A percentile compares a stretch with the other conserved stretches of the same genome.
phyloP scores from a whole-genome alignment of 2,797 vertebrate species.

The Anabacerthia variegaticeps region DNA sequence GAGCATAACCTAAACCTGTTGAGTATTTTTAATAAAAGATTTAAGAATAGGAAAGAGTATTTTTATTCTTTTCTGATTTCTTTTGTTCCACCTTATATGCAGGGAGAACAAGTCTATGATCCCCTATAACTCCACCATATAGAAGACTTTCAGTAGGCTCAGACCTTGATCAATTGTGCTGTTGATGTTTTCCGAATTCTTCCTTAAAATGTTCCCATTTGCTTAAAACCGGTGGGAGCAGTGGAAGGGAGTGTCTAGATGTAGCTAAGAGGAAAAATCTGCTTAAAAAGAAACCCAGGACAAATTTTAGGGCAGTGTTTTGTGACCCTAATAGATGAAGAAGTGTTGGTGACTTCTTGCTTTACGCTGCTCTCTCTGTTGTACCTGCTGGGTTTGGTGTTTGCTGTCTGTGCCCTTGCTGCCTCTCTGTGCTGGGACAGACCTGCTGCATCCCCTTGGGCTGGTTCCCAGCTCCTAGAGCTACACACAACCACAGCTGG shows the following conservation, averaged over 20 bases:
- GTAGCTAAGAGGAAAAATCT: background rate
- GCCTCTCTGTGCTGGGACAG: background rate
- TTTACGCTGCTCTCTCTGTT: background rate
- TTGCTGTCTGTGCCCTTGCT: background rate
- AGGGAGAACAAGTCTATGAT: background rate
- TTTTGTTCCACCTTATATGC: background rate
- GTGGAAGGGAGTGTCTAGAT: too few species aligned
- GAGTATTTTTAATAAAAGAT: background rate
- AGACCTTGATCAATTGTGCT: background rate
- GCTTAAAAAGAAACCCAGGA: background rate
- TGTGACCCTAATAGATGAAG: background rate
- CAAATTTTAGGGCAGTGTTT: background rate
- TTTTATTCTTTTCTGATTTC: background rate
- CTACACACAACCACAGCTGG: background rate
- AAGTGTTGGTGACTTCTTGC: background rate
- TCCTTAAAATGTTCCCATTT: background rate
- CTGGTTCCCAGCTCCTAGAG: background rate
- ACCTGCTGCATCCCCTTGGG: accelerated
- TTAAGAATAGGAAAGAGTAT: background rate
- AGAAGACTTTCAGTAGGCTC: background rate
- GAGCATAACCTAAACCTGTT: background rate
- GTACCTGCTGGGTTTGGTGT: background rate
- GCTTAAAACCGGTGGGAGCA: background rate
- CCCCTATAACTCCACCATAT: background rate
- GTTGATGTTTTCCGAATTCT: background rate